Base-by-base conservation (phyloP, 2,888 invertebrate genomes). In the Noctua pronuba region DNA sequence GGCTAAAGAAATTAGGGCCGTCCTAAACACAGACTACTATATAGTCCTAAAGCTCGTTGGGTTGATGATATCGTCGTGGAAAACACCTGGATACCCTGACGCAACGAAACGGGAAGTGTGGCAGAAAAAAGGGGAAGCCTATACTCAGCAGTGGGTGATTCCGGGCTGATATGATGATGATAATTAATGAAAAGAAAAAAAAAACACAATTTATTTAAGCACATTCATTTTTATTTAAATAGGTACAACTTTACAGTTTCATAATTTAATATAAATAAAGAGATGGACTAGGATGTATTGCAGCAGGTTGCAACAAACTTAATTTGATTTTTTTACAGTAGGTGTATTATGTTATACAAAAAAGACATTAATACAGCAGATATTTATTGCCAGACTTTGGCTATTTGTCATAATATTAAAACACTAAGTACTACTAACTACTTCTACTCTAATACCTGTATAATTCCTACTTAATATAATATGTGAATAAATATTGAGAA, bases 401-500 rank as follows among this genome's bases (percentile, higher is more conserved):
- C 16, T 58, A 7, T 28, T 7, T 16, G 6, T 28, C 28, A 58
- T 28, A 58, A 6, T 28, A 46, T 7, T 49, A 58, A 67, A n/a
- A 31, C 2, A n/a, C n/a, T 55, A 55, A 4, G 11, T n/a, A 55
- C 52, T 55, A n/a, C 1, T 31, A 49, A 52, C 52, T 60, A 60
- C 16, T 60, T 18, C 21, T 69, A 49, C 31, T 46, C 11, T 41
- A 41, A 38, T 60, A 21, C 24, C 68, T 31, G 16, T 49, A n/a
- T 31, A 41, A 38, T 46, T 7, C 49, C 52, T 77, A 64, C 41
- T 28, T 28, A 72, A 5, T 44, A 38, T 6, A 78, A 38, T 6
- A 78, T 46, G 46, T 46, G 38, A 49, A 49, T 49, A 79, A 46
- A 55, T 75, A 75, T 62, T 75, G 3, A 62, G n/a, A 41, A 13